Conservation (phyloP, 1,140 invertebrate genomes). For the Papilio helenus region DNA sequence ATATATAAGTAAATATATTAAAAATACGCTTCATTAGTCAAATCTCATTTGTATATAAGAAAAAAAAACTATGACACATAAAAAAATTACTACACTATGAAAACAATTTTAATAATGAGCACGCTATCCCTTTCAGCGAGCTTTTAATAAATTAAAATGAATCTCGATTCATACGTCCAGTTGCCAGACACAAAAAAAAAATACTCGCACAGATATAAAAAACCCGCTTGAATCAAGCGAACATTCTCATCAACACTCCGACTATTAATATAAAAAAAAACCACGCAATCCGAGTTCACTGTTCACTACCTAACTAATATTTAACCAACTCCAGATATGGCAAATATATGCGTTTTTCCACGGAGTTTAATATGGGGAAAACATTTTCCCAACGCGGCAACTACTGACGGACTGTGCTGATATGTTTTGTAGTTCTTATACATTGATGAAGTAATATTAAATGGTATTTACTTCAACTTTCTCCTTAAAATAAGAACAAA, state of each 20-base stretch:
- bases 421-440: background rate
- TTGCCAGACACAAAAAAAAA: constrained; percentile 50
- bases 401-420: constrained; percentile 26
- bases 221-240: constrained; percentile 43
- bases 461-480: too few species aligned
- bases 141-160: constrained; percentile 52
- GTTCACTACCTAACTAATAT: constrained; percentile 66
- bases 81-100: constrained; percentile 35
- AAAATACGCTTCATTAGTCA: constrained; percentile 10
- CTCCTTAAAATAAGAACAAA: too few species aligned
- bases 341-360: constrained; percentile 73
- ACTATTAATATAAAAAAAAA: constrained; percentile 70
- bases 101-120: constrained; percentile 38
- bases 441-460: too few species aligned
- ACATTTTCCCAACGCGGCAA: constrained; percentile 66
- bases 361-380: constrained; percentile 71
- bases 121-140: constrained; percentile 40
- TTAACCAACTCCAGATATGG: constrained; percentile 75
- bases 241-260: constrained; percentile 51
- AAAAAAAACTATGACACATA: constrained; percentile 35
- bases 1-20: background rate
- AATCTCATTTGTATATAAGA: background rate
- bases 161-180: constrained; percentile 54
- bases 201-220: constrained; percentile 49
- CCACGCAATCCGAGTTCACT: constrained; percentile 58